Evolutionary conservation across 2,888 invertebrate species (phyloP).

Genomic region (Caenorhabditis wallacei): DNA sequence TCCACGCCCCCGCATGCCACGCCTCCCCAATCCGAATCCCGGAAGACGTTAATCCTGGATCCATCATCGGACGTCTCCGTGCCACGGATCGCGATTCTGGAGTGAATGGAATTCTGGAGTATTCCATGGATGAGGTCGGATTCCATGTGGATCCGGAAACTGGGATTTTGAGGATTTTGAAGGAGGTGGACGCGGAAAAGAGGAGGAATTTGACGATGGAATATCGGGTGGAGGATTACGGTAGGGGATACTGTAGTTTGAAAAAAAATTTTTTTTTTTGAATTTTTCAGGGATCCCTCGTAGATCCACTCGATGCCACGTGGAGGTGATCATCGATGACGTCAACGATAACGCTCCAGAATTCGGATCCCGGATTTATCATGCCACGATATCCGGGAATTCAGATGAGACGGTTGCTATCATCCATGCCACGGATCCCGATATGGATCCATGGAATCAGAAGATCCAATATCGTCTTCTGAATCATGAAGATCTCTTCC

Average conservation of each 20-base stretch:
- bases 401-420: slow-evolving; percentile 14
- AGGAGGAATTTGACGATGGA: slow-evolving; percentile 10
- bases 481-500: slow-evolving; percentile 26
- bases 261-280: too few relatives aligned
- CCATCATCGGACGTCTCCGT: slow-evolving; percentile 26
- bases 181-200: slow-evolving; percentile 42
- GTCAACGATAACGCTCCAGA: slow-evolving; percentile 64
- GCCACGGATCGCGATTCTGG: slow-evolving; percentile 34
- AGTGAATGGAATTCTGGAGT: slow-evolving; percentile 16
- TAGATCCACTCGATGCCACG: slow-evolving; percentile 17
- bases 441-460: slow-evolving; percentile 23
- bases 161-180: slow-evolving; percentile 24
- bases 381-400: slow-evolving; percentile 22
- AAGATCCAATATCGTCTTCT: slow-evolving; percentile 43
- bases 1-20: slow-evolving; percentile 24
- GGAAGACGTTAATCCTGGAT: slow-evolving; percentile 18
- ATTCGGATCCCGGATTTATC: slow-evolving; percentile 32
- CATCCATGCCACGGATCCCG: slow-evolving; percentile 42
- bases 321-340: slow-evolving; percentile 45
- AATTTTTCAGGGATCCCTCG: slow-evolving; percentile 25
- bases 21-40: neutral
- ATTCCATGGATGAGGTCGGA: slow-evolving; percentile 6
- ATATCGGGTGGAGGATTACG: slow-evolving; percentile 29
- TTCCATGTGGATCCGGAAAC: slow-evolving; percentile 36
- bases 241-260: neutral